Base-by-base conservation (phyloP, 2,888 invertebrate genomes). In the Eristalinus aeneus region DNA sequence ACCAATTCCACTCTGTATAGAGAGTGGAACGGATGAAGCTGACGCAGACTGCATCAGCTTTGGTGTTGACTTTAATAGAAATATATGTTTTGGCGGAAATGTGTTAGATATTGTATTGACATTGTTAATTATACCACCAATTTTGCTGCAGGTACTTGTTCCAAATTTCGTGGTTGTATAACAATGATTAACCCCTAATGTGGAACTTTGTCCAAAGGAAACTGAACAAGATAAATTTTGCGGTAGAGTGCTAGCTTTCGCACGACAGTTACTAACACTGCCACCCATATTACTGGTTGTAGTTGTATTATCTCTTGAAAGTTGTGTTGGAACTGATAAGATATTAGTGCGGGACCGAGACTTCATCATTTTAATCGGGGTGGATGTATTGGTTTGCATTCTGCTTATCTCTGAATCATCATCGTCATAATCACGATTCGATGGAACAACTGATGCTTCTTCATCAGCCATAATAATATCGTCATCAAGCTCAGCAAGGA, bases 241-340 rank as follows among this genome's bases (percentile, higher is more conserved):
- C 61, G 95, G 95, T 79, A 95, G 91, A 0, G 95, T 95, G 92
- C 94, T 94, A 1, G 95, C 94, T 91, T 95, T 95, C 89, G 94
- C 94, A 86, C 91, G 90, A 68, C 91, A 88, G 56, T 78, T 88
- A 93, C 93, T 23, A 92, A 88, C 93, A 89, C 81, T 88, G 88
- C 65, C 73, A 58, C 78, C 82, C 60, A 81, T 71, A 64, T 84
- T 81, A 32, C 88, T 88, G 36, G 88, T 88, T 23, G 88, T 88
- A 16, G 76, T 88, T 4, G 89, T 89, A 22, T 84, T 88, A 27
- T 81, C 78, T 39, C 88, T 34, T 60, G 60, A 83, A 36, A 76
- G 84, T 73, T 76, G 87, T 79, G 69, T 78, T 63, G 95, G 81
- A 93, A 95, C 91, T 90, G 94, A 90, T 93, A 95, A 90, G 93